A percentile compares a stretch with the other conserved stretches of the same genome.
These are phyloP conservation scores for Potamilus streckersoni DNA, from an alignment of 1,140 invertebrate genomes.

Conservation along the genomic window DNA sequence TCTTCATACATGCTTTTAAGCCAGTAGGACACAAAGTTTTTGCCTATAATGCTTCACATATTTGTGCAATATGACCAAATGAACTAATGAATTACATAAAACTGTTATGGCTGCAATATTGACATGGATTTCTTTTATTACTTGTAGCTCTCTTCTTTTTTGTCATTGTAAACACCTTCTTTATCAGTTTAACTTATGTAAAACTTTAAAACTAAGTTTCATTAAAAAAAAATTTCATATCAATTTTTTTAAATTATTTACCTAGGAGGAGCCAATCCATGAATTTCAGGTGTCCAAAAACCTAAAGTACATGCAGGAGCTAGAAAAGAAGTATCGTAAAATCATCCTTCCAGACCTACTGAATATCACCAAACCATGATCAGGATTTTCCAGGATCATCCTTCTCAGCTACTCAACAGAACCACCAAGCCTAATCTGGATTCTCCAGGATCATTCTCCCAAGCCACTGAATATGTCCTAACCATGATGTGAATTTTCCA, in stretches of 20 bases:
- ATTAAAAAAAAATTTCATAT: background rate
- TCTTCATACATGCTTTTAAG: too few relatives aligned
- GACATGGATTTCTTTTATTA: background rate
- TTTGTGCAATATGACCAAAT: too few relatives aligned
- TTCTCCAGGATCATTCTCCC: too few relatives aligned
- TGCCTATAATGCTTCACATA: too few relatives aligned
- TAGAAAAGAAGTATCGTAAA: constrained; percentile 61
- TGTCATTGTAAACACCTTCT: background rate
- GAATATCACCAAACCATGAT: constrained; percentile 51
- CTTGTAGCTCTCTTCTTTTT: background rate
- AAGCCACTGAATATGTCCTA: too few relatives aligned
- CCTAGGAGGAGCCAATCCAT: constrained; percentile 62
- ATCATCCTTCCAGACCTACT: constrained; percentile 61
- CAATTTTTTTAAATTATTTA: constrained; percentile 8
- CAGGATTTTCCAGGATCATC: background rate
- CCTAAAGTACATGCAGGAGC: constrained; percentile 60
- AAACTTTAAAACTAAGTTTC: background rate
- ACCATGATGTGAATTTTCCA: too few relatives aligned
- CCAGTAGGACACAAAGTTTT: too few relatives aligned
- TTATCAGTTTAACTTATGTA: background rate
- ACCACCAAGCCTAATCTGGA: too few relatives aligned
- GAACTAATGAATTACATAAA: background rate
- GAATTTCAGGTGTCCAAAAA: constrained; percentile 58
- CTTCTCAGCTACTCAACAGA: too few relatives aligned
- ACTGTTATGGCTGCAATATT: background rate